These are phyloP conservation scores for Pristionchus maxplancki DNA, from an alignment of 2,888 invertebrate genomes.

Conservation along the genomic window DNA sequence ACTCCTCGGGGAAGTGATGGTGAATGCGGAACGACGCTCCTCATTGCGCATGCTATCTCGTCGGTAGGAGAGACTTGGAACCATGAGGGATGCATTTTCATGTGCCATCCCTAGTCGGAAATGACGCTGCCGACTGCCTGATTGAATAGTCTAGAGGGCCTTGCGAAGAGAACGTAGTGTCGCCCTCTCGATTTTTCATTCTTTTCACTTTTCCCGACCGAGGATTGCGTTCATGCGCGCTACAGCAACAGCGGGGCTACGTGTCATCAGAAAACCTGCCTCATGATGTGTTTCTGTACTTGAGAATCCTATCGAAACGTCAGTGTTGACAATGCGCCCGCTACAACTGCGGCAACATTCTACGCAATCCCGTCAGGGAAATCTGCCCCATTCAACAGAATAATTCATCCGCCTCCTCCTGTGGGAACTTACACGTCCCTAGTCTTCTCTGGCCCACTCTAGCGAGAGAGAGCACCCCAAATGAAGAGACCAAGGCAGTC, in stretches of 20 bases:
- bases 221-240: too few relatives aligned
- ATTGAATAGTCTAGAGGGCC: conserved; percentile 22
- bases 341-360: too few relatives aligned
- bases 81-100: too few relatives aligned
- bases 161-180: neutral
- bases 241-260: too few relatives aligned
- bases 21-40: neutral
- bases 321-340: too few relatives aligned
- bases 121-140: neutral
- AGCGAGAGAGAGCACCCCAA: neutral
- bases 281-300: too few relatives aligned
- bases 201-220: too few relatives aligned
- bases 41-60: neutral
- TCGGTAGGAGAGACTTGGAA: neutral
- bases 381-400: neutral
- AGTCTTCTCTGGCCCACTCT: neutral
- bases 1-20: too few relatives aligned
- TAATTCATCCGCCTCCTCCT: neutral
- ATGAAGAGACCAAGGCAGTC: neutral
- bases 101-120: too few relatives aligned
- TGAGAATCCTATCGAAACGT: too few relatives aligned
- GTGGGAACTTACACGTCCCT: neutral
- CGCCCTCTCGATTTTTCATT: too few relatives aligned
- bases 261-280: too few relatives aligned
- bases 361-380: neutral